Evolutionary conservation across 2,797 vertebrate species (phyloP), one percentile per base, ranked within the genome.

Genomic region (Cossypha niveicapilla): DNA sequence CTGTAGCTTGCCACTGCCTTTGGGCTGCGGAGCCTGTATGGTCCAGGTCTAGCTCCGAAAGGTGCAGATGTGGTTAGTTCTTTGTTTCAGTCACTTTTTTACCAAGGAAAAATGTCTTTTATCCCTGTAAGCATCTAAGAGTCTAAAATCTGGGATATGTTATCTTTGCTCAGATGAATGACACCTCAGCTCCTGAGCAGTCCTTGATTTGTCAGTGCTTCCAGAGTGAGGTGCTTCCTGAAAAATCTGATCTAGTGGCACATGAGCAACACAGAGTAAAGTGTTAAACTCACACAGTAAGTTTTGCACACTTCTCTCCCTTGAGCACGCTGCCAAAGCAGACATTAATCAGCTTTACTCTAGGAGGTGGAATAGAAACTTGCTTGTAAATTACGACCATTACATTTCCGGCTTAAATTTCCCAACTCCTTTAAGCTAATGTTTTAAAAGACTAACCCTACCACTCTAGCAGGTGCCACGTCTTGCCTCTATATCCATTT

Each of bases 391-490:
- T 94, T 92, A 92, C 5, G 9, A 72, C 72, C 51, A 4, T 80
- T 91, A 91, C 27, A 77, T 82, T 96, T 96, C 86, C 34, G 68
- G 80, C 82, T 93, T 74, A 81, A 87, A 94, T 90, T 86, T 89
- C 58, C 50, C 50, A 63, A 4, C 37, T 86, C 60, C 70, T 90
- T 88, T 68, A 80, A 86, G 61, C 58, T 94, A 90, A 92, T 94
- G 86, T 82, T 96, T 94, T 88, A 93, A 93, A 93, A 95, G 75
- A 92, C 81, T 95, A 84, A 85, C 76, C 65, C 42, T 60, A 54
- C 70, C 22, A 37, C 50, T 72, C 83, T 89, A 75, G 76, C 72
- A 94, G 80, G 57, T 77, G 50, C 63, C 71, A 41, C 3, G 0
- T 76, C 83, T 93, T 80, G 39, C 92, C 48, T 86, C 81, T 66